Evolutionary conservation across 2,113 vertebrate species (phyloP).

Genomic region (Pseudopipra pipra): DNA sequence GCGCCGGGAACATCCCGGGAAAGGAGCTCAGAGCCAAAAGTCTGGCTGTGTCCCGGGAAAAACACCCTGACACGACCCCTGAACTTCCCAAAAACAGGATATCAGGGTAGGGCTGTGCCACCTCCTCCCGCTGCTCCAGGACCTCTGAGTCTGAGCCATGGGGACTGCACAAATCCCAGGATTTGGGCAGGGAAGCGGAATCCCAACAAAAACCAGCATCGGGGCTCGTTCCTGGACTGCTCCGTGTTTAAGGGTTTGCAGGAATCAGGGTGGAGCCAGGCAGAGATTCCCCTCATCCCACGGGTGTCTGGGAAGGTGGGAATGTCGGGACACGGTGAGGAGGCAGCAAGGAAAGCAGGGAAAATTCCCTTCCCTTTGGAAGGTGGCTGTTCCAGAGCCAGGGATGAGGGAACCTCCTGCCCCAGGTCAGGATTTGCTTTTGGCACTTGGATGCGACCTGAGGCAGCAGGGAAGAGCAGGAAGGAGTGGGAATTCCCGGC

Average conservation of each 20-base stretch:
- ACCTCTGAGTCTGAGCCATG: background rate
- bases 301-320: background rate
- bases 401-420: background rate
- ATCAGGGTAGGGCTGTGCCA: background rate
- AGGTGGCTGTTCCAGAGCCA: background rate
- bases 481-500: background rate
- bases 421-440: background rate
- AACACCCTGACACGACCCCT: accelerated
- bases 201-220: background rate
- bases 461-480: background rate
- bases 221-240: background rate
- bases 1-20: background rate
- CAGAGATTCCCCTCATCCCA: background rate
- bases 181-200: background rate
- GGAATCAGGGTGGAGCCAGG: background rate
- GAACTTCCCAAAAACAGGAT: background rate
- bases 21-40: background rate
- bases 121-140: background rate
- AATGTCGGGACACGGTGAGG: accelerated
- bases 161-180: background rate
- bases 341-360: background rate
- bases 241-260: background rate
- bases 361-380: background rate
- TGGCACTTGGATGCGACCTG: background rate
- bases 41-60: background rate